Base-by-base conservation (phyloP, 2,797 vertebrate species). In the Fundulus diaphanus region DNA sequence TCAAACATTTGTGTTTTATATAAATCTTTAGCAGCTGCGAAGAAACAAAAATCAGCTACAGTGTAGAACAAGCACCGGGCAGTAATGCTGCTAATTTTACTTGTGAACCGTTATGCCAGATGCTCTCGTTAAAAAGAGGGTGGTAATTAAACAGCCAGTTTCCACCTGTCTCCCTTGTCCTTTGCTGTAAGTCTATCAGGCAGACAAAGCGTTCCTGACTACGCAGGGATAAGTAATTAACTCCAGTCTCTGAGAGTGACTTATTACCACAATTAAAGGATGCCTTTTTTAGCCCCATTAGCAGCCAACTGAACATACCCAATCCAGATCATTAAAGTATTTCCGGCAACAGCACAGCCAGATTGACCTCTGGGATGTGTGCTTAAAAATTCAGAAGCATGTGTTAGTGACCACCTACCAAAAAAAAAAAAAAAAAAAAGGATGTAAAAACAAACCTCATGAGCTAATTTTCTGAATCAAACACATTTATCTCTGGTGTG, bases 181-280 rank as follows among this genome's bases (percentile, higher is more conserved):
- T 85, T 79, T 68, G 68, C 56, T 33, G 51, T 63, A 80, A 82
- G 72, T 72, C 22, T 46, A 51, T 51, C 24, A 72, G 73, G 40
- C 71, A 78, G 48, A 73, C 76, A 31, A 24, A 49, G 56, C 63
- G 74, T 48, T 74, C 65, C 69, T 80, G 82, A 54, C 76, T 68
- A 49, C 54, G 74, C 27, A 82, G 73, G 74, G 75, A 84, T 66
- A 63, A 71, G 56, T 88, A 88, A 90, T 92, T 91, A 92, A 80
- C 74, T 33, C 24, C 22, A 27, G 37, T 84, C 78, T 72, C 69
- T 72, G 80, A 85, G 65, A 85, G 80, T 87, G 86, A 92, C 73
- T 88, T 92, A 92, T 90, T 83, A 87, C 78, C 68, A 77, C 84
- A 87, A 89, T 92, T 90, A 89, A 83, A 84, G 22, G 29, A 16